These are phyloP conservation scores for Alcedo atthis DNA, from an alignment of 2,797 vertebrate genomes.

Conservation along the genomic window DNA sequence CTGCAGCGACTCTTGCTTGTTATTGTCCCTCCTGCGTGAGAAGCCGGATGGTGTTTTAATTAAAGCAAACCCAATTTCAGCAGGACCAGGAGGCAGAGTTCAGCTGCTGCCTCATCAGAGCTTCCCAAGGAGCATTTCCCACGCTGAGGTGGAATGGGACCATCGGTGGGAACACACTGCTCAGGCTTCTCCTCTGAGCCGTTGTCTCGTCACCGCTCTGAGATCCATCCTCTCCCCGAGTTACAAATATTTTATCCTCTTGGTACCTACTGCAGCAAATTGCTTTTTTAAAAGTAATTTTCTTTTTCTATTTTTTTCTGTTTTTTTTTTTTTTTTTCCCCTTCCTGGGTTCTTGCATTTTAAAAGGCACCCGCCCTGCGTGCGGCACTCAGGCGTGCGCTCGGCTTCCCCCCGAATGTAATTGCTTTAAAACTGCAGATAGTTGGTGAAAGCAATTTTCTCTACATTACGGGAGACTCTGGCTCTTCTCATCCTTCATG, in stretches of 20 bases:
- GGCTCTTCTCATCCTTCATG: constrained; percentile 42
- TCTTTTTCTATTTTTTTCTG: neutral
- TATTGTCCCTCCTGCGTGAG: fast-evolving
- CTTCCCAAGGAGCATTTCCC: neutral
- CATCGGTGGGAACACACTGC: fast-evolving
- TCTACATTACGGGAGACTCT: constrained; percentile 62
- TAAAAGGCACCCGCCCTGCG: neutral
- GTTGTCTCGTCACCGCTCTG: neutral
- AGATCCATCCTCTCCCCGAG: neutral
- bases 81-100: neutral
- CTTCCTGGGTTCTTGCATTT: constrained; percentile 42
- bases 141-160: neutral
- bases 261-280: constrained; percentile 41
- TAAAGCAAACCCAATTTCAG: neutral
- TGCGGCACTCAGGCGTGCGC: constrained; percentile 29
- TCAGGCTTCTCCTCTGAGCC: neutral
- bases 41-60: neutral
- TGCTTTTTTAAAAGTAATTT: constrained; percentile 34
- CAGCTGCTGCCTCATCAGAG: neutral
- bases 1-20: neutral
- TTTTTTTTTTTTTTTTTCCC: neutral
- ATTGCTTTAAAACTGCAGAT: constrained; percentile 77
- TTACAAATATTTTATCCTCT: constrained; percentile 67
- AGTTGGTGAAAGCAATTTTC: constrained; percentile 78
- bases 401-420: constrained; percentile 67